Base-by-base conservation (phyloP, 2,888 invertebrate species). In the Cancer borealis region DNA sequence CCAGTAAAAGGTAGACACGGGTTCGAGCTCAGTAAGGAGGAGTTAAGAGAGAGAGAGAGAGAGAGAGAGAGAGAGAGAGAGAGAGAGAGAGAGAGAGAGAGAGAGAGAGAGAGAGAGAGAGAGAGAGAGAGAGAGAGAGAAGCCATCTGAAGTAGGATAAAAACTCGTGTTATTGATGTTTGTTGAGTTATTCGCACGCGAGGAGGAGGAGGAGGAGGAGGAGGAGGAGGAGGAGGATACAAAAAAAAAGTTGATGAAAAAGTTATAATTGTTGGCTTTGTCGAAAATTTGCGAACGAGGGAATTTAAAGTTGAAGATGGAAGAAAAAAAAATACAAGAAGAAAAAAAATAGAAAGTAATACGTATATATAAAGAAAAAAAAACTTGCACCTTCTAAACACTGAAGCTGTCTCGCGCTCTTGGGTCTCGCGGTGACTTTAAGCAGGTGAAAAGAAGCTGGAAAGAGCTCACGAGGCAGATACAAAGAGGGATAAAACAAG, bases 31-130 rank as follows among this genome's bases (percentile, higher is more conserved):
- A 17, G 12, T 66, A 21, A 66, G 12, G 21, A 21, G 17, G 17
- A 66, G 17, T 4, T 14, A 49, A 49, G 89, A 49, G 89, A 89
- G 49, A 89, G 47, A 49, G n/a, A 89, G 89, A 87, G 87, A 45
- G 46, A 90, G n/a, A 90, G 90, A 90, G 26, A n/a, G 21, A 49
- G 54, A 90, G 54, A n/a, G 90, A 90, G 90, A 66, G 66, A 66
- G 66, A 66, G 66, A 66, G 66, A 66, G 66, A 66, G 66, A 66
- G 66, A 66, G 66, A 66, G 66, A 66, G 66, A 66, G 66, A 66
- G 66, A 66, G 66, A 66, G 60, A n/a, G n/a, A n/a, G n/a, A n/a
- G n/a, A n/a, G n/a, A 66, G 66, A 66, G n/a, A 54, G 54, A 54
- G 54, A 54, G 54, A 54, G 54, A 54, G 54, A 54, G 54, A 54